These are phyloP conservation scores for Xanthorhoe designata DNA, from an alignment of 2,888 invertebrate genomes.

Conservation along the genomic window DNA sequence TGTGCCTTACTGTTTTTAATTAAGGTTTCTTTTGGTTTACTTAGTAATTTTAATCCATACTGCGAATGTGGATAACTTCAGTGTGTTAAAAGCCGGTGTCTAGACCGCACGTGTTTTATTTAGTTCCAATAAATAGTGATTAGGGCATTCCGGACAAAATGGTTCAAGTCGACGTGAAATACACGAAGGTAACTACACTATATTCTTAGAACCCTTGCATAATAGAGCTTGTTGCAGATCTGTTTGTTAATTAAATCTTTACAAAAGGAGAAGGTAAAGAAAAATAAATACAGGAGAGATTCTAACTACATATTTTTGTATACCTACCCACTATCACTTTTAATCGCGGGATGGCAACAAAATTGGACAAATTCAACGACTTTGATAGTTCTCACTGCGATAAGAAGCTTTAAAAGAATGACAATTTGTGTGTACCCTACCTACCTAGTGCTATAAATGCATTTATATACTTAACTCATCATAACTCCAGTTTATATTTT, in stretches of 20 bases:
- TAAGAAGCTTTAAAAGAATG: neutral
- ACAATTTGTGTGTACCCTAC: neutral
- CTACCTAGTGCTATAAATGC: no score
- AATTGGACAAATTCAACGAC: neutral
- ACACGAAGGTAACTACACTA: slow-evolving; percentile 74
- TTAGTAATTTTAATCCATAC: neutral
- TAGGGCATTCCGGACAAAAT: slow-evolving; percentile 56
- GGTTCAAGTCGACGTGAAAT: slow-evolving; percentile 82
- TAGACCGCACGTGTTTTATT: slow-evolving; percentile 35
- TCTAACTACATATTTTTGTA: neutral
- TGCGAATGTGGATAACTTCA: slow-evolving; percentile 35
- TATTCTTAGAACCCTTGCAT: neutral
- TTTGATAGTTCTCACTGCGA: neutral
- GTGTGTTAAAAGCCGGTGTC: slow-evolving; percentile 48
- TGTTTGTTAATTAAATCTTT: neutral
- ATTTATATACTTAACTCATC: no score
- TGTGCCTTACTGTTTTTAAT: slow-evolving; percentile 1
- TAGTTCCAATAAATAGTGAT: slow-evolving; percentile 14
- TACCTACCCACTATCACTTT: neutral
- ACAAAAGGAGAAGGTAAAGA: no score
- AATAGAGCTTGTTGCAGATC: neutral
- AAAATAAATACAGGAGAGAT: neutral
- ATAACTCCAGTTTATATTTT: neutral
- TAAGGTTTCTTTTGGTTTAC: slow-evolving; percentile 26
- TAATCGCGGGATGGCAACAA: neutral